Percentiles rank a stretch among this genome's conserved stretches.
Conservation (phyloP, 2,888 invertebrate species). For the Peribatodes rhomboidaria region DNA sequence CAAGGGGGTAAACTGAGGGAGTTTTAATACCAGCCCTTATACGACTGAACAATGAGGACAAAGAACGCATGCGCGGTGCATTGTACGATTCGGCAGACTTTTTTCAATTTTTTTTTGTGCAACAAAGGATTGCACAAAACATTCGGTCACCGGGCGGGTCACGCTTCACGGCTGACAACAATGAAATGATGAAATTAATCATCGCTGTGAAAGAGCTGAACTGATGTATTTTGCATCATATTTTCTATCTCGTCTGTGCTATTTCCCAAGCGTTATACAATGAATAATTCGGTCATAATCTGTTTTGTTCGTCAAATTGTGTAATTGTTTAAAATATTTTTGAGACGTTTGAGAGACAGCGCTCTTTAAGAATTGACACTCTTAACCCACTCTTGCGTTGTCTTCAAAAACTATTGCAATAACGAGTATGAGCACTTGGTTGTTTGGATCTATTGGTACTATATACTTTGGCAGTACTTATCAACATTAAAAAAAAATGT, state of each 20-base stretch:
- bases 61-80: slow-evolving; percentile 66
- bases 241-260: slow-evolving; percentile 52
- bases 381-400: slow-evolving; percentile 23
- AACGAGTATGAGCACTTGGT: neutral
- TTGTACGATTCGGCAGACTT: slow-evolving; percentile 60
- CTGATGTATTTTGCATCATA: slow-evolving; percentile 60
- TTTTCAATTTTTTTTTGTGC: slow-evolving; percentile 60
- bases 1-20: slow-evolving; percentile 64
- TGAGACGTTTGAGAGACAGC: slow-evolving; percentile 27
- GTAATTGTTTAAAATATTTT: slow-evolving; percentile 26
- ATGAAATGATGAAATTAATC: slow-evolving; percentile 78
- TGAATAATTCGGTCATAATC: slow-evolving; percentile 47
- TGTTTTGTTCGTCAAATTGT: slow-evolving; percentile 40
- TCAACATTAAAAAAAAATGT: neutral
- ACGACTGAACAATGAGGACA: slow-evolving; percentile 62
- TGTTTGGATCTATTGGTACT: neutral
- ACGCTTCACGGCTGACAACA: slow-evolving; percentile 72
- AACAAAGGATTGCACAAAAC: slow-evolving; percentile 73
- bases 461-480: neutral
- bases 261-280: slow-evolving; percentile 56
- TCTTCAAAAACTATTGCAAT: neutral
- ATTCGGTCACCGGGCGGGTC: slow-evolving; percentile 69
- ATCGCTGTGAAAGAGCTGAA: slow-evolving; percentile 56
- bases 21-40: slow-evolving; percentile 59
- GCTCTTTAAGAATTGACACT: slow-evolving; percentile 27